phyloP scores from a whole-genome alignment of 2,113 vertebrate genomes.

The Trachemys scripta region DNA sequence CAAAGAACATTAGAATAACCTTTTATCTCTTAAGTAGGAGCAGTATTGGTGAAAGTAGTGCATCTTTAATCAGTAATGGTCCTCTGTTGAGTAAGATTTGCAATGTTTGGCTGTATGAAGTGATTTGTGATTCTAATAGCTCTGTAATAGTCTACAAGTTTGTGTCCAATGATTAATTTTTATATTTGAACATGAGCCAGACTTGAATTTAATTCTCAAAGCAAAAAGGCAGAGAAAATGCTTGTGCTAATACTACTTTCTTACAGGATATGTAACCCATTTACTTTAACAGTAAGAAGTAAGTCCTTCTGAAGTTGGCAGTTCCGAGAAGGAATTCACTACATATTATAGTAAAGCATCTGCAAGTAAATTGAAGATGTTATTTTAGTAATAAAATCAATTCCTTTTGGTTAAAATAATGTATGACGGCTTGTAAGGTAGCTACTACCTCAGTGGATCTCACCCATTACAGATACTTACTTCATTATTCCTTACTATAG shows the following conservation, averaged over 20 bases:
- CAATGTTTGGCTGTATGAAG: not conserved
- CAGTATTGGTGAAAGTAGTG: not conserved
- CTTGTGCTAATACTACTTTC: accelerated
- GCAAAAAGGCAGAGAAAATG: not conserved
- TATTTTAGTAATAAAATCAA: not conserved
- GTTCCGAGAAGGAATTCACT: not conserved
- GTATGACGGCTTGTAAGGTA: not conserved
- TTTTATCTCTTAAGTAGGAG: not conserved
- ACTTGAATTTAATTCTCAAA: not conserved
- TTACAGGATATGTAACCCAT: too few species aligned
- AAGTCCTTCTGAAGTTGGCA: accelerated
- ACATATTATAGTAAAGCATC: not conserved
- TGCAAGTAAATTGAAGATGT: not conserved
- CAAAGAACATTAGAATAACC: not conserved
- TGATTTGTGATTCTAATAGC: not conserved
- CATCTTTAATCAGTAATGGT: not conserved
- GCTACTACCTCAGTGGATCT: too few species aligned
- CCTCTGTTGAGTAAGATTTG: not conserved
- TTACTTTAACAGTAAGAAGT: too few species aligned
- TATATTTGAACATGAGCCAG: not conserved
- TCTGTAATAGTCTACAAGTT: not conserved
- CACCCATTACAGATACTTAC: not conserved
- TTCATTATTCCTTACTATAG: not conserved
- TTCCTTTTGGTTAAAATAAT: not conserved
- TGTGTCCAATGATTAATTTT: not conserved